Percentiles rank a stretch among this genome's conserved stretches.
Conservation (phyloP, 2,113 vertebrate genomes). For the Bubo blakistoni region DNA sequence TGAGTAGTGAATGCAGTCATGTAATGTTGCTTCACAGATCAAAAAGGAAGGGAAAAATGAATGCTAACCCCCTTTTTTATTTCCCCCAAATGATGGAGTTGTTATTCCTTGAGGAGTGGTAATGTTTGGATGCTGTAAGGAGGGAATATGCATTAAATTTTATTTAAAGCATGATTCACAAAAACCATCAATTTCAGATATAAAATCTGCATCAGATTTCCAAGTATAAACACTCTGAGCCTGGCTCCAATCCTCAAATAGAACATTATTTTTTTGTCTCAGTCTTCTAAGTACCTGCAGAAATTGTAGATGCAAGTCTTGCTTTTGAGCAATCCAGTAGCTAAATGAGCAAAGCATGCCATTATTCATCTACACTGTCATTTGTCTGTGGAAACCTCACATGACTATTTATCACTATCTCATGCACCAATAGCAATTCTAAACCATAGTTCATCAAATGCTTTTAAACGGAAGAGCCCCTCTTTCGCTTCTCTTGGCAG, state of each 20-base stretch:
- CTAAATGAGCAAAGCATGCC: neutral
- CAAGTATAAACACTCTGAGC: neutral
- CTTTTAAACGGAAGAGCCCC: neutral
- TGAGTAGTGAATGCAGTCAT: neutral
- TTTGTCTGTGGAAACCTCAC: neutral
- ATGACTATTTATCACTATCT: neutral
- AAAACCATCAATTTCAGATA: neutral
- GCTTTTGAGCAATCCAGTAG: neutral
- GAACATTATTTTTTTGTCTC: neutral
- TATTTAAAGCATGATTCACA: neutral
- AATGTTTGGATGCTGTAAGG: neutral
- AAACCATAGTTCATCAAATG: neutral
- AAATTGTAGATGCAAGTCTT: neutral
- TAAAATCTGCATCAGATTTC: neutral
- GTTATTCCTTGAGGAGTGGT: neutral
- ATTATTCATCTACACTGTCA: neutral
- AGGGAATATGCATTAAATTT: neutral
- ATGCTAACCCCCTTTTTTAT: neutral
- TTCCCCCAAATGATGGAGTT: fast-evolving
- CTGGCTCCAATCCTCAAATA: neutral
- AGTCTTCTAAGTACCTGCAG: neutral
- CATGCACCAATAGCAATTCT: neutral
- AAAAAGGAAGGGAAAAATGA: neutral
- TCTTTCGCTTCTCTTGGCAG: neutral
- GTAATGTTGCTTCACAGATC: neutral